Conservation (phyloP, 2,113 vertebrate species). For the Triplophysa dalaica region DNA sequence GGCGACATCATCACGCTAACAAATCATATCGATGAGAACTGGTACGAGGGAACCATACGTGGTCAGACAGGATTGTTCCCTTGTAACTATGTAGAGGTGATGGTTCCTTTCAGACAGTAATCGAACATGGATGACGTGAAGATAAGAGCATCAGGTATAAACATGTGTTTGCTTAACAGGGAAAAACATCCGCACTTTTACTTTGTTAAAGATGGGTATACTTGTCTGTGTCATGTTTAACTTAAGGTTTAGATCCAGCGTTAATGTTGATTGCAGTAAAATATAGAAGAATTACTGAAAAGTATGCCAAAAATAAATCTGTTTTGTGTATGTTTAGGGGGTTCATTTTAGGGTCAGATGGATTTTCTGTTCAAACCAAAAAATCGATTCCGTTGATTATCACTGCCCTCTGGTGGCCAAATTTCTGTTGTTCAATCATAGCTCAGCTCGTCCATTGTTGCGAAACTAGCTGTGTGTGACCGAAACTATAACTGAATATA, state of each 20-base stretch:
- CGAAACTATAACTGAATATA: not conserved
- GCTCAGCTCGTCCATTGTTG: not conserved
- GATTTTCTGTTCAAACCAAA: not conserved
- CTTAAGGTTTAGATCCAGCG: not conserved
- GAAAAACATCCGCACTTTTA: constrained; percentile 9
- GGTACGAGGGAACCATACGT: constrained; percentile 88
- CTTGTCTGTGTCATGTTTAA: not conserved
- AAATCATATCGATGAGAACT: constrained; percentile 95
- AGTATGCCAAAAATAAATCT: not conserved
- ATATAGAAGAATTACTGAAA: not conserved
- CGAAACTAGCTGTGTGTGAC: not conserved
- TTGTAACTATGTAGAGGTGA: constrained; percentile 92
- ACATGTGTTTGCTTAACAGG: not conserved
- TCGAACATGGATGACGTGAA: not conserved
- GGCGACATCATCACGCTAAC: constrained; percentile 92
- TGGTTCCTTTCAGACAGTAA: constrained; percentile 87
- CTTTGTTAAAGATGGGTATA: constrained; percentile 15
- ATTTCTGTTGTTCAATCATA: not conserved
- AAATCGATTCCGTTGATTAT: not conserved
- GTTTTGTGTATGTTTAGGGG: not conserved
- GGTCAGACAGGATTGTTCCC: constrained; percentile 92
- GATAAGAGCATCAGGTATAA: constrained; percentile 16
- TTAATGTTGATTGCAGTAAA: not conserved
- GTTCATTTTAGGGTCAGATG: not conserved
- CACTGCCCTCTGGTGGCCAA: constrained; percentile 5